Evolutionary conservation across 1,140 invertebrate species (phyloP), one percentile per base, ranked within the genome.

Genomic region (Drosophila rhopaloa): DNA sequence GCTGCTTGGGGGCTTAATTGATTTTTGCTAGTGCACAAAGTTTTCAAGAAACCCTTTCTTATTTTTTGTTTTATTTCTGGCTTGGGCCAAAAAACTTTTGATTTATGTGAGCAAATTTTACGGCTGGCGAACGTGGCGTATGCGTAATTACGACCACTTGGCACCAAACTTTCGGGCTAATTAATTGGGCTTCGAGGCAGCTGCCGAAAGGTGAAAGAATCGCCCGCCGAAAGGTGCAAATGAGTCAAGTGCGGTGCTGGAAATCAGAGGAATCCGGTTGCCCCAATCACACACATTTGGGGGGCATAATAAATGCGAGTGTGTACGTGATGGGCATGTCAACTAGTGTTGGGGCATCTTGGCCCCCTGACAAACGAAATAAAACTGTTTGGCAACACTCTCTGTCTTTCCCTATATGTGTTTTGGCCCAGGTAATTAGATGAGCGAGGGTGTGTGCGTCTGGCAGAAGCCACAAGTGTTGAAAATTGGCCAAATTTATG

Each of bases 401-500:
- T 81, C 16, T 27, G 6, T 16, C 6, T 57, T 24, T 54, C n/a
- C 35, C 5, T 60, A 32, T 37, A n/a, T 63, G 51, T 58, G 53
- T 61, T 51, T 59, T 56, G 61, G 53, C 19, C 48, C 72, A 59
- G 76, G 77, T 80, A 80, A 80, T 80, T 80, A 80, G 62, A 75
- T 79, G 46, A 40, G 38, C 43, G 47, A 3, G 37, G 53, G 44
- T 65, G 37, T 61, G 55, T 63, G 56, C 32, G 81, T 83, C 58
- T 81, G 62, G 44, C 60, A 58, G 55, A 71, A 54, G 74, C 70
- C 74, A 73, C 41, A 77, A 77, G 81, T 85, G 81, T 74, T 84
- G 81, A 84, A 85, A 85, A 67, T 81, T 66, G 78, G 50, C 60
- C 68, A 75, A 78, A 86, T 86, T 81, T 85, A 81, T 81, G 81